Evolutionary conservation across 2,797 vertebrate species (phyloP), one percentile per base, ranked within the genome.

Genomic region (Benthosema pterotum): DNA sequence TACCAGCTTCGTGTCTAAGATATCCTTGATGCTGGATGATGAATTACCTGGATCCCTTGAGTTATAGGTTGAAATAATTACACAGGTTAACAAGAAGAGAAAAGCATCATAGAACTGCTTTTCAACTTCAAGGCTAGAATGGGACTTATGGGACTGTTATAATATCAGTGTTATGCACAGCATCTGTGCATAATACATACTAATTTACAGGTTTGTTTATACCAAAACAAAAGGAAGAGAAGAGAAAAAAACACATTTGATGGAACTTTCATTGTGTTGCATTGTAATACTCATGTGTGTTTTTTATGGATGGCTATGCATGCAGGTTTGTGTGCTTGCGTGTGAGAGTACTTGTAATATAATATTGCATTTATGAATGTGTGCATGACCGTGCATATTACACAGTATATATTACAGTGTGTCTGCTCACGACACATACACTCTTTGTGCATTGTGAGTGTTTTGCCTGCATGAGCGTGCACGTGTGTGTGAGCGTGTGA

Each of bases 181-280:
- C 47, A 28, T 69, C 71, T 72, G 58, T 45, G 59, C 70, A 80
- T 83, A 38, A 38, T 38, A 9, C 32, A 79, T 82, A 84, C 82
- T 86, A 81, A 85, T 89, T 87, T 86, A 71, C 90, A 91, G 90
- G 88, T 87, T 79, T 74, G 32, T 38, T 38, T 11, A 38, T 7
- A 38, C 32, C 5, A 38, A 38, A 38, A 38, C 32, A 38, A 38
- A 9, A 7, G 2, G 2, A 38, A 38, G 2, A 38, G 11, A 9
- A 32, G 1, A 38, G n/a, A n/a, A 38, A 68, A 57, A n/a, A n/a
- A n/a, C n/a, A n/a, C n/a, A n/a, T n/a, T 82, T 86, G 80, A 74
- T 45, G 19, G 73, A 82, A 79, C 76, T 72, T 83, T 76, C 80
- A 50, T 73, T 25, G 54, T 52, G 75, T 59, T 61, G 72, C 69